These are phyloP conservation scores for Myioborus melanocephalus DNA, from an alignment of 2,797 vertebrate genomes.

Conservation along the genomic window DNA sequence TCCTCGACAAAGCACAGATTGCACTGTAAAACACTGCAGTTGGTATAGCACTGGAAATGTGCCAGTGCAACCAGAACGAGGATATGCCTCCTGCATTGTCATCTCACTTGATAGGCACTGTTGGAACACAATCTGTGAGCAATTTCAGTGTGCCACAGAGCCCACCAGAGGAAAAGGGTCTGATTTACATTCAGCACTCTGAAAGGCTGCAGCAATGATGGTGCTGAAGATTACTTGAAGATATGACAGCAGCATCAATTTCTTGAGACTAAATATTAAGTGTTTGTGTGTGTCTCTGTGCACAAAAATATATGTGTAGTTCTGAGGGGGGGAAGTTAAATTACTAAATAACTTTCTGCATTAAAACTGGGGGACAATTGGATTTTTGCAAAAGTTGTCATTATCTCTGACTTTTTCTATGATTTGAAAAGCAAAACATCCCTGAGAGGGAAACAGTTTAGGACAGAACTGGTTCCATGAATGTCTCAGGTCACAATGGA, in stretches of 20 bases:
- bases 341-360: background rate
- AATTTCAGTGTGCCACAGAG: conserved; percentile 34
- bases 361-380: background rate
- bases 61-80: background rate
- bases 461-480: background rate
- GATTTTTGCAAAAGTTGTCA: background rate
- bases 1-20: background rate
- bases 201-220: conserved; percentile 19
- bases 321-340: background rate
- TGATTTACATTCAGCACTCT: conserved; percentile 11
- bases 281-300: background rate
- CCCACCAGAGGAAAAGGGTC: background rate
- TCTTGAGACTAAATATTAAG: background rate
- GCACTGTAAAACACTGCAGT: background rate
- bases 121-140: background rate
- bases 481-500: background rate
- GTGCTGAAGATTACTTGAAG: conserved; percentile 17
- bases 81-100: background rate
- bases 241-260: conserved; percentile 14
- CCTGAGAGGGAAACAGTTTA: background rate
- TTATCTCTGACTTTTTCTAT: background rate
- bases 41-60: background rate
- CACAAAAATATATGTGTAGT: background rate
- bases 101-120: conserved; percentile 8
- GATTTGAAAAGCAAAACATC: background rate